A percentile compares a stretch with the other conserved stretches of the same genome.
These are phyloP conservation scores for Diadegma fenestrale DNA, from an alignment of 2,888 invertebrate genomes.

Conservation along the genomic window DNA sequence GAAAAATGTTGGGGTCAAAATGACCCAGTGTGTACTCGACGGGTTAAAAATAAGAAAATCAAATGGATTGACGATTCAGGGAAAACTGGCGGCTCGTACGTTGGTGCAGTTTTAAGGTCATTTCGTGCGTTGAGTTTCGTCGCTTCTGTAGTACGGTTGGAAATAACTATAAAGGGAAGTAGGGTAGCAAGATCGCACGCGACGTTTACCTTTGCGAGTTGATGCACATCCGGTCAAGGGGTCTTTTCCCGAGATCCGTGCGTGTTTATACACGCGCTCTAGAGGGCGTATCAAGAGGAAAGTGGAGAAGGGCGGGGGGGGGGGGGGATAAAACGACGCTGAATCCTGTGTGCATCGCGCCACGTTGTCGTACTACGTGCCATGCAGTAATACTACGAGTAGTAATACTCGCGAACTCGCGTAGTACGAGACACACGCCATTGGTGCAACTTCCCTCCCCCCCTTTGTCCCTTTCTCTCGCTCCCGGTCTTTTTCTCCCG, in stretches of 20 bases:
- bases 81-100: background rate
- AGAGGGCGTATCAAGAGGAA: conserved; percentile 31
- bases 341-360: conserved; percentile 28
- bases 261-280: conserved; percentile 57
- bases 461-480: conserved; percentile 24
- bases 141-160: background rate
- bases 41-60: background rate
- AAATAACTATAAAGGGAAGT: conserved; percentile 7
- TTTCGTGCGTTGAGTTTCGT: background rate
- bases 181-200: conserved; percentile 66
- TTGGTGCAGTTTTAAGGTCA: conserved; percentile 19
- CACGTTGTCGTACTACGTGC: conserved; percentile 47
- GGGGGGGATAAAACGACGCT: conserved; percentile 48
- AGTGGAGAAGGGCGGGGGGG: conserved; percentile 19
- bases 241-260: conserved; percentile 60
- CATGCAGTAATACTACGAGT: conserved; percentile 51
- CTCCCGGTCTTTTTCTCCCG: conserved; percentile 6
- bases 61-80: background rate
- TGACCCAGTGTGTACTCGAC: background rate
- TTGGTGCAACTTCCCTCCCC: conserved; percentile 57
- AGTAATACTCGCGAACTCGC: conserved; percentile 72
- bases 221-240: conserved; percentile 70
- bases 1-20: background rate
- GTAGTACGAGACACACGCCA: conserved; percentile 75
- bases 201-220: conserved; percentile 63